phyloP scores from a whole-genome alignment of 1,140 invertebrate genomes.

The Whitmania pigra region DNA sequence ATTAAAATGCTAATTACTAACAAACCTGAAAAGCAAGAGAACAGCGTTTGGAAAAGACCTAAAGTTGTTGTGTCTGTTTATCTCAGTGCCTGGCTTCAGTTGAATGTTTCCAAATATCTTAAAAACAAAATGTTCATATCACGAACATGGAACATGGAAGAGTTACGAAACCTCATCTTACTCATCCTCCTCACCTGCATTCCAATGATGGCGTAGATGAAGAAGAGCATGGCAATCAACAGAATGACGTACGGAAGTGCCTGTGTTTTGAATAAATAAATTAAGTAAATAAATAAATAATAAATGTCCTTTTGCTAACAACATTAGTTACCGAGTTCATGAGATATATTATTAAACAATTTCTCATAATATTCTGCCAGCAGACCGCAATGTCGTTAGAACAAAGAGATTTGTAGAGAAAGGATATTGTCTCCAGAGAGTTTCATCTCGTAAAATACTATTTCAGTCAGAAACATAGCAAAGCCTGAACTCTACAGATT shows the following conservation, averaged over 20 bases:
- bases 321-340: too few species aligned
- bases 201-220: constrained; percentile 99
- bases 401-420: too few species aligned
- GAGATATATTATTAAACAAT: too few species aligned
- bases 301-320: neutral
- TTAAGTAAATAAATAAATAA: too few species aligned
- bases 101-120: constrained; percentile 76
- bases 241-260: constrained; percentile 99
- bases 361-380: too few species aligned
- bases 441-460: too few species aligned
- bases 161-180: neutral
- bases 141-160: neutral
- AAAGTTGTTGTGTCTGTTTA: constrained; percentile 99
- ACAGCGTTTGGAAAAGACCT: constrained; percentile 92
- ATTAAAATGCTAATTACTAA: neutral
- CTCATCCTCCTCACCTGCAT: constrained; percentile 73
- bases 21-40: constrained; percentile 91
- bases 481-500: too few species aligned
- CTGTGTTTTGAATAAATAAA: neutral
- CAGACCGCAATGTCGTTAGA: too few species aligned
- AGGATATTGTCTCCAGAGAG: too few species aligned
- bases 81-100: constrained; percentile 67
- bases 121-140: neutral
- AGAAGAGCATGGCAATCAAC: constrained; percentile 98
- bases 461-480: too few species aligned